Evolutionary conservation across 2,888 invertebrate genomes (phyloP), one percentile per base, ranked within the genome.

Genomic region (Eustalomyia histrio): DNA sequence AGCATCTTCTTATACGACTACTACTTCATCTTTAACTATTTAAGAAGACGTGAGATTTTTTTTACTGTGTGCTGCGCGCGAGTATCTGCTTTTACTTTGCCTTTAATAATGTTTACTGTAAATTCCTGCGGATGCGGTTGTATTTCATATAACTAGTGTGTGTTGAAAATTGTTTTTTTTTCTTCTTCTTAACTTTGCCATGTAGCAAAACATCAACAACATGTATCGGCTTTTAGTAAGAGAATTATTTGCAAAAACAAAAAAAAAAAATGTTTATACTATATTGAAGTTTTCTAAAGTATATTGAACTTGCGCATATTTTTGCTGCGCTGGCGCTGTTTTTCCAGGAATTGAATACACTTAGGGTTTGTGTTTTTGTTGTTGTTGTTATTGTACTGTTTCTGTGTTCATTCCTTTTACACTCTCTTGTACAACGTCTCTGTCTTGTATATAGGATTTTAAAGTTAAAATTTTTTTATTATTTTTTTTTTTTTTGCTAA

Each of bases 311-410:
- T 82, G 79, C 64, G 73, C 72, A 79, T 76, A 82, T 75, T 76
- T 75, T 82, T 72, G 83, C 81, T 80, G 72, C 63, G 82, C 76
- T 81, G 83, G 82, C 83, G 83, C 83, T 83, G 82, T 78, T 80
- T 78, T 84, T 84, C 83, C 83, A 74, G 78, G 83, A 84, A 84
- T 84, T 84, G 78, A 83, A 81, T 78, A 76, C 60, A 78, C 69
- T 78, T 75, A 61, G 50, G 60, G 52, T 55, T 55, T 68, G 17
- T 57, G 55, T 78, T 79, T 17, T 73, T 68, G n/a, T n/a, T n/a
- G n/a, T n/a, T n/a, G n/a, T 24, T 64, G 12, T 47, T 74, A 5
- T 74, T 69, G 10, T 39, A 39, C 50, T 61, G 58, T 72, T 58
- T 55, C 21, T 33, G 60, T 57, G 55, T 73, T 55, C 67, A 61